Percentiles rank a stretch among this genome's conserved stretches.
phyloP scores from a whole-genome alignment of 2,888 invertebrate genomes.

The Acleris laterana region DNA sequence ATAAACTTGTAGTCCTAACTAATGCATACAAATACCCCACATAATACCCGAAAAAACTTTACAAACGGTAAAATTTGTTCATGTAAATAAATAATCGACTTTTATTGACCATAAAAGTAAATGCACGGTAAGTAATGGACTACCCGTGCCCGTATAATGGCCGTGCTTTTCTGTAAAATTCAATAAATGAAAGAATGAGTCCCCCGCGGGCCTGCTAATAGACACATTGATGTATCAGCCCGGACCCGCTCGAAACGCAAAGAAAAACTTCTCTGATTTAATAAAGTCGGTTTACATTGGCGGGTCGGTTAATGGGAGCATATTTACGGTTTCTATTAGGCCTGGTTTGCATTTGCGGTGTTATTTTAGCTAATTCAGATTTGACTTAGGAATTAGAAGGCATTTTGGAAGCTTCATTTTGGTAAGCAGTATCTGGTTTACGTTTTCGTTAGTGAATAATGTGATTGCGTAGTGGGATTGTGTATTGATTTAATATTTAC shows the following conservation, averaged over 20 bases:
- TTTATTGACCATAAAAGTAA: constrained; percentile 19
- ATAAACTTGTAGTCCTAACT: too few species aligned
- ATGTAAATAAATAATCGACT: constrained; percentile 13
- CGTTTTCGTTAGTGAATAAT: too few species aligned
- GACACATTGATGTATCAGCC: constrained; percentile 75
- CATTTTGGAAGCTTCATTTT: too few species aligned
- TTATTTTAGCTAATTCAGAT: too few species aligned
- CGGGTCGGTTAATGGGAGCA: constrained; percentile 57
- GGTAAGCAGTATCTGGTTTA: too few species aligned
- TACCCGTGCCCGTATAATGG: constrained; percentile 52
- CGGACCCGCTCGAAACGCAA: constrained; percentile 41
- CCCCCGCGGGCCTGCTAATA: constrained; percentile 63
- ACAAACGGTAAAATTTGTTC: constrained; percentile 8
- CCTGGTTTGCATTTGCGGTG: not conserved
- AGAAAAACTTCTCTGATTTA: constrained; percentile 40
- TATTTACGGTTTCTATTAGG: constrained; percentile 60
- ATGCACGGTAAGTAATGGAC: constrained; percentile 15
- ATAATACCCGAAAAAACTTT: not conserved
- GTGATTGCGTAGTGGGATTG: too few species aligned
- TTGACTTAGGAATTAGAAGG: too few species aligned
- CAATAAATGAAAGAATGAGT: constrained; percentile 75
- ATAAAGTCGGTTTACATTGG: constrained; percentile 50
- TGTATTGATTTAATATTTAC: too few species aligned
- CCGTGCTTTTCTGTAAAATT: constrained; percentile 60
- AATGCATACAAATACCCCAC: not conserved